These are phyloP conservation scores for Patiria miniata DNA, from an alignment of 35 echinoderm and acorn worm genomes.

Conservation along the genomic window DNA sequence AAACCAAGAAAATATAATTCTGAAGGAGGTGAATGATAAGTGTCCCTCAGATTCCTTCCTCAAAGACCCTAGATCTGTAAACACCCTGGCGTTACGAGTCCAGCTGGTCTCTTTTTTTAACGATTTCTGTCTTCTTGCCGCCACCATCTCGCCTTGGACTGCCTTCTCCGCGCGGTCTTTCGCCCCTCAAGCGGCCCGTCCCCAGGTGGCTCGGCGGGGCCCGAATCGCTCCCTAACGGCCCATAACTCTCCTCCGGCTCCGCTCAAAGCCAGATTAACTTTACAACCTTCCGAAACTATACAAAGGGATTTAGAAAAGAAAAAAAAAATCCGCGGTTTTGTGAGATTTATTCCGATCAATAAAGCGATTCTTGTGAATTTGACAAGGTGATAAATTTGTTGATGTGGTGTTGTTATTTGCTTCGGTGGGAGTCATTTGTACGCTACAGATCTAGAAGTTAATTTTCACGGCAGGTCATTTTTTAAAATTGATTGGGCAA, in stretches of 20 bases:
- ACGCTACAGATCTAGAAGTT: no score
- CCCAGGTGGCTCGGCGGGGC: background rate
- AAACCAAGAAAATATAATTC: no score
- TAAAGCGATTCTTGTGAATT: conserved; percentile 18
- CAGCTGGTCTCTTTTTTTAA: background rate
- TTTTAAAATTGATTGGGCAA: no score
- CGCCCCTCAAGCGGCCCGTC: background rate
- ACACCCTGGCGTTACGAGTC: background rate
- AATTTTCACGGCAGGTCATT: no score
- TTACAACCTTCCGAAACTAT: background rate
- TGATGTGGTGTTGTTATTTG: no score
- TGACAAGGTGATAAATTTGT: conserved; percentile 3
- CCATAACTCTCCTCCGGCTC: background rate
- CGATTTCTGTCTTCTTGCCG: background rate
- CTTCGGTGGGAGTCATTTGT: no score
- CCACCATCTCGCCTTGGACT: background rate
- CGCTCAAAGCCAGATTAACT: background rate
- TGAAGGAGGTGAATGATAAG: background rate
- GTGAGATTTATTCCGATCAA: background rate
- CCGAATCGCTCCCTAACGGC: background rate
- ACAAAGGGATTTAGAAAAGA: background rate
- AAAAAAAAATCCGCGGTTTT: no score
- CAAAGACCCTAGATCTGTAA: background rate
- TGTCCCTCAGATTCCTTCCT: background rate
- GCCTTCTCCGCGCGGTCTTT: background rate